Percentiles rank a stretch among this genome's conserved stretches.
phyloP scores from a whole-genome alignment of 2,888 invertebrate genomes.

The Steinernema carpocapsae region DNA sequence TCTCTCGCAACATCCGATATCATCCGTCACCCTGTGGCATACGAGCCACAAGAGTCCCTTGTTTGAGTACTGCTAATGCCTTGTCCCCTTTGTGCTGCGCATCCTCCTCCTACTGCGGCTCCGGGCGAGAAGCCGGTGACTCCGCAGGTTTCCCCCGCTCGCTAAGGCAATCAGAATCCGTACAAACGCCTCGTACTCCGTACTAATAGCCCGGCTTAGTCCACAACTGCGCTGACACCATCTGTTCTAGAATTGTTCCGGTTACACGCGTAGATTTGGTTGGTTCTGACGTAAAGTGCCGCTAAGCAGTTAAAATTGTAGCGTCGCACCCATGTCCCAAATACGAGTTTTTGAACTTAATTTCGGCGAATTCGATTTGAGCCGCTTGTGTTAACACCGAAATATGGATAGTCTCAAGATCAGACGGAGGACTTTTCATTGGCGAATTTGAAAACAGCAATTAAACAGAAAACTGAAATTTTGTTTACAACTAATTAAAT shows the following conservation, averaged over 20 bases:
- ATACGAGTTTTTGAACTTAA: constrained; percentile 2
- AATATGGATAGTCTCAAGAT: background rate
- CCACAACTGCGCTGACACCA: too few relatives aligned
- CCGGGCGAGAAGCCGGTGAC: too few relatives aligned
- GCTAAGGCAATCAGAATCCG: constrained; percentile 17
- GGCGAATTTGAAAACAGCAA: background rate
- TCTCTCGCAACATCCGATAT: constrained; percentile 33
- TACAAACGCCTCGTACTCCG: background rate
- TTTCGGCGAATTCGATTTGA: background rate
- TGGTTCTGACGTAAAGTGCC: background rate
- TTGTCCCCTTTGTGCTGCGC: background rate
- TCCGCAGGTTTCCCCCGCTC: constrained; percentile 16
- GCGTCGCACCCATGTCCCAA: background rate
- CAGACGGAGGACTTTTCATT: background rate
- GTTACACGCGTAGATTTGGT: background rate
- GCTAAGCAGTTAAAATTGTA: background rate
- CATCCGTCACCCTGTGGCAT: constrained; percentile 30
- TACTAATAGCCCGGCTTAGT: too few relatives aligned
- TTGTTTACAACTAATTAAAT: too few relatives aligned
- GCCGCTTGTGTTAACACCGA: background rate
- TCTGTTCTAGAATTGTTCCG: too few relatives aligned
- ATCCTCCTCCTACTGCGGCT: background rate
- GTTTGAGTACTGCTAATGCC: constrained; percentile 16
- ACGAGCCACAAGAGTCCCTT: background rate
- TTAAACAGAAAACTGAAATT: background rate